Conservation (phyloP, 2,888 invertebrate species). For the Aricia artaxerxes region DNA sequence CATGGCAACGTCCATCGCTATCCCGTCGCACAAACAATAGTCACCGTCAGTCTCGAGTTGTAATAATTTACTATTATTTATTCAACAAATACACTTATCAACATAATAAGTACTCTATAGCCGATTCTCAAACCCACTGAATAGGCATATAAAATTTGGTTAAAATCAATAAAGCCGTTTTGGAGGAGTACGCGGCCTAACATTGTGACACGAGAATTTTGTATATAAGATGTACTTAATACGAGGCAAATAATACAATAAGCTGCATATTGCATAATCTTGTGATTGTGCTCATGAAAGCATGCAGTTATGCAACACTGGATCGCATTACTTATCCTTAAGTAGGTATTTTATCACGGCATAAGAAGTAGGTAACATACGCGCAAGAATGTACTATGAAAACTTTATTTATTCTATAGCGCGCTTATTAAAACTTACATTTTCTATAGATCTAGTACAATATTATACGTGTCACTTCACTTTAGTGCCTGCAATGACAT, state of each 20-base stretch:
- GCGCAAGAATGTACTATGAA: background rate
- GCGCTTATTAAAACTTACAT: background rate
- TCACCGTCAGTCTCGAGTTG: too few relatives aligned
- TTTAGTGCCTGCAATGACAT: background rate
- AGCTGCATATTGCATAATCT: background rate
- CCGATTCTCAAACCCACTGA: too few relatives aligned
- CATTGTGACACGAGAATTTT: too few relatives aligned
- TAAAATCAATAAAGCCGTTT: too few relatives aligned
- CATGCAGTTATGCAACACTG: slow-evolving; percentile 19
- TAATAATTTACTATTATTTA: too few relatives aligned
- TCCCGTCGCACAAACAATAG: too few relatives aligned
- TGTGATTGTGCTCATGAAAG: slow-evolving; percentile 11
- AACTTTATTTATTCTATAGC: slow-evolving; percentile 6
- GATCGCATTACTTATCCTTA: slow-evolving; percentile 1
- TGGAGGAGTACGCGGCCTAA: too few relatives aligned
- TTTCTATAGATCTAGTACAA: background rate
- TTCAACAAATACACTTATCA: too few relatives aligned
- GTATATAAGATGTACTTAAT: background rate
- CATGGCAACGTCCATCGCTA: too few relatives aligned
- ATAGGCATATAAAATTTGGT: too few relatives aligned
- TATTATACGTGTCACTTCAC: background rate
- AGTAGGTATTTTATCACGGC: slow-evolving; percentile 13
- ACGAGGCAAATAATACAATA: background rate
- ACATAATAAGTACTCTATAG: too few relatives aligned
- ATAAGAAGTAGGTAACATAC: background rate